These are phyloP conservation scores for Eufriesea mexicana DNA, from an alignment of 1,140 invertebrate species.

Conservation along the genomic window DNA sequence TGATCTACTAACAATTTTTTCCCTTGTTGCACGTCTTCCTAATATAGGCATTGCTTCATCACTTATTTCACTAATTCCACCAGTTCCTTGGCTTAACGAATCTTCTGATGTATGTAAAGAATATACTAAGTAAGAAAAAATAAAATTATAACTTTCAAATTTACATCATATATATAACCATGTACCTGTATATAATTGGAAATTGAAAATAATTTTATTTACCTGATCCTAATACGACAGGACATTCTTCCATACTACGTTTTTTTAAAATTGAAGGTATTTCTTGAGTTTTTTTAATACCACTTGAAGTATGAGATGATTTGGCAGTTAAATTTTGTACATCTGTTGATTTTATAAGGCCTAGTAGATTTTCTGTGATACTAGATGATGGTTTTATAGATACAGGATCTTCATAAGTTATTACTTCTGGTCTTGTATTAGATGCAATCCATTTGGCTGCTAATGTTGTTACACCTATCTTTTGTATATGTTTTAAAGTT, in stretches of 20 bases:
- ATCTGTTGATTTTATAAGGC: conserved; percentile 79
- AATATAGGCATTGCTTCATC: conserved; percentile 85
- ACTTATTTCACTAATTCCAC: conserved; percentile 84
- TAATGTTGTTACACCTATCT: conserved; percentile 85
- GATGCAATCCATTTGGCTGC: conserved; percentile 85
- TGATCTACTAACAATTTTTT: conserved; percentile 77
- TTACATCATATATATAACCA: conserved; percentile 4
- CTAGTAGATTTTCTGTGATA: conserved; percentile 79
- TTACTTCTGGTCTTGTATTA: conserved; percentile 83
- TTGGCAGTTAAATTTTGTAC: conserved; percentile 65
- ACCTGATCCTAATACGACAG: conserved; percentile 74
- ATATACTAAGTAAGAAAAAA: conserved; percentile 71
- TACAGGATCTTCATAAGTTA: conserved; percentile 70
- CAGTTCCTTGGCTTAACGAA: conserved; percentile 83
- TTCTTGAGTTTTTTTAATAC: conserved; percentile 79
- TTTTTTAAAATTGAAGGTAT: conserved; percentile 84
- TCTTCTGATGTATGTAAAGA: conserved; percentile 82
- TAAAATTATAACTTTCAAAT: not conserved
- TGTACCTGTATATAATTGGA: conserved; percentile 5
- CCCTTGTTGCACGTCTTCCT: conserved; percentile 85
- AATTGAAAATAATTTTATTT: conserved; percentile 45
- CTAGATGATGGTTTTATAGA: conserved; percentile 68
- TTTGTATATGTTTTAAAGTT: conserved; percentile 86
- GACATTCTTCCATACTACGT: conserved; percentile 83
- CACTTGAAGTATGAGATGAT: conserved; percentile 49